Evolutionary conservation across 2,888 invertebrate species (phyloP), one percentile per base, ranked within the genome.

Genomic region (Blera fallax): DNA sequence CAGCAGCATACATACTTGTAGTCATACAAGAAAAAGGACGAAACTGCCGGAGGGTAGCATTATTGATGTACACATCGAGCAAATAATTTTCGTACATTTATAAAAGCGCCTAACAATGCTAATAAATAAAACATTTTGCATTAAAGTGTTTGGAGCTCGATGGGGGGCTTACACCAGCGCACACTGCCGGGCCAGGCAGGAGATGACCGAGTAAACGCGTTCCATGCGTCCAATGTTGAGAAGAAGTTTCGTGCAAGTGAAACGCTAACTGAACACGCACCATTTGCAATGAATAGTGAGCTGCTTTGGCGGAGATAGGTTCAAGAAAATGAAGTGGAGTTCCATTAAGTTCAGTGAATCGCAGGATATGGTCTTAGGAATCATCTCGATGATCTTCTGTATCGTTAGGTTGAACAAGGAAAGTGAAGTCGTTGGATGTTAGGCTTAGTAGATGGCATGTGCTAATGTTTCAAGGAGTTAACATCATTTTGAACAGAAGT

Each of bases 41-140:
- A 85, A 80, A 85, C 70, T 43, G 81, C 81, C 82, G 77, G 81
- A 73, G 73, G 77, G 87, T 81, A 78, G 69, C 67, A 82, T 88
- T 88, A 88, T 88, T 88, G 88, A 88, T 88, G 87, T 87, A 88
- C 88, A 88, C 87, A 88, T 88, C 88, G 87, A 85, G 88, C 85
- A 88, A 88, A 88, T 88, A 88, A 88, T 88, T 88, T 88, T 88
- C 87, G 73, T 88, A 80, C 87, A 88, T 88, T 88, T 88, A 87
- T 88, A 87, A 88, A 87, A 87, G 74, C 82, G 83, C 85, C 87
- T 87, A 89, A 89, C 88, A 89, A 88, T 88, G 87, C 88, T 88
- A 88, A 89, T 89, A 89, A 89, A 89, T 89, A 89, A 89, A 88
- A 88, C 88, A 88, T 88, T 88, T 88, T 88, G 87, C 87, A 87